These are phyloP conservation scores for Achroia grisella DNA, from an alignment of 1,140 invertebrate genomes.

Conservation along the genomic window DNA sequence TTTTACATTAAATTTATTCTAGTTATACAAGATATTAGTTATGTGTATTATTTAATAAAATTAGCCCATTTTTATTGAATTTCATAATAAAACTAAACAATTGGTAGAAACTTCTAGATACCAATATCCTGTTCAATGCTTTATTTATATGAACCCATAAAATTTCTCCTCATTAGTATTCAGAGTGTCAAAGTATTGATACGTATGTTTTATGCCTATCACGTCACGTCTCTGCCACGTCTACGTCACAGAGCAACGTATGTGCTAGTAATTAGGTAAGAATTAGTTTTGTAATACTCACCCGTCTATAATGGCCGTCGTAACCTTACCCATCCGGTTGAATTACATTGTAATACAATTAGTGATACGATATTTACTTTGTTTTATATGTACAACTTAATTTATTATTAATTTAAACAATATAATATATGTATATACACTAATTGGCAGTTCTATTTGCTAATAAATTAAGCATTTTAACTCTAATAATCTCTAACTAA, in stretches of 20 bases:
- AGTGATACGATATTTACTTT: not conserved
- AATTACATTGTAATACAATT: conserved; percentile 1
- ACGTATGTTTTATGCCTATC: conserved; percentile 31
- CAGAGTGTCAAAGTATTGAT: conserved; percentile 15
- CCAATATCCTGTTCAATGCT: conserved; percentile 30
- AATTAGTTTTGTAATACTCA: conserved; percentile 17
- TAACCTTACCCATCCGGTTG: conserved; percentile 4
- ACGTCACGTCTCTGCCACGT: conserved; percentile 25
- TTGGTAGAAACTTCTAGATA: too few species aligned
- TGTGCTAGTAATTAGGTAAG: conserved; percentile 27
- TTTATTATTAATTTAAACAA: too few species aligned
- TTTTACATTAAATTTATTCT: too few species aligned
- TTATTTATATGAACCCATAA: conserved; percentile 33
- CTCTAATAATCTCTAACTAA: too few species aligned
- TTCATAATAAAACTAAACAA: too few species aligned
- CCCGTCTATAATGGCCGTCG: not conserved
- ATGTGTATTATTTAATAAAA: too few species aligned
- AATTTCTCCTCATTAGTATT: conserved; percentile 52
- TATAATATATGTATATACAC: too few species aligned
- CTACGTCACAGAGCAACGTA: conserved; percentile 21
- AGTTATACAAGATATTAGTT: too few species aligned
- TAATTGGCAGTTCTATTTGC: too few species aligned
- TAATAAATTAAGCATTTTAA: not conserved
- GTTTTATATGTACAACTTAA: not conserved
- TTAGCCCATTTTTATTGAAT: too few species aligned